Evolutionary conservation across 2,888 invertebrate species (phyloP).

Genomic region (Alentia gelatinosa): DNA sequence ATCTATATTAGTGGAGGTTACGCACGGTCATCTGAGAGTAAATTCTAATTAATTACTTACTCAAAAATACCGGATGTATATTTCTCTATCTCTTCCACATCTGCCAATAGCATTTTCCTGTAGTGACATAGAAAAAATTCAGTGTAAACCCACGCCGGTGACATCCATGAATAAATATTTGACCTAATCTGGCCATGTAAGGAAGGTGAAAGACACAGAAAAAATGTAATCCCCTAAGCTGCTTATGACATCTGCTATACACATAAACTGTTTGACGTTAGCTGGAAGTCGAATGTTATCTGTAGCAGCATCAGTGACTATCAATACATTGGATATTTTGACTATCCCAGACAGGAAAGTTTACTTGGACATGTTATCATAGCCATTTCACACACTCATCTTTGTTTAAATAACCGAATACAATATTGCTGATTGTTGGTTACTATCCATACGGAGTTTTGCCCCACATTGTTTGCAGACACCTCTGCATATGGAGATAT

Average conservation of each 20-base stretch:
- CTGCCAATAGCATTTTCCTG: neutral
- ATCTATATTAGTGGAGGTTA: neutral
- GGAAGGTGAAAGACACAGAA: neutral
- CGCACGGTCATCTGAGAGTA: neutral
- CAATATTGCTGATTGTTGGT: too few species aligned
- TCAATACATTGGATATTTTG: neutral
- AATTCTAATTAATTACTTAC: slow-evolving; percentile 29
- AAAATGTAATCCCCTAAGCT: neutral
- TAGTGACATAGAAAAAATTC: too few species aligned
- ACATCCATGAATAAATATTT: neutral
- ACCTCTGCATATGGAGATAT: neutral
- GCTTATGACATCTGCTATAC: neutral
- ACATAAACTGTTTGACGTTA: neutral
- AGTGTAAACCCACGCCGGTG: neutral
- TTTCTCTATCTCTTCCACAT: neutral
- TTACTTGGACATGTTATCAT: neutral
- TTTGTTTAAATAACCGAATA: too few species aligned
- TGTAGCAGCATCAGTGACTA: neutral
- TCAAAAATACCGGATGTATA: slow-evolving; percentile 33
- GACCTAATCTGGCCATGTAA: neutral
- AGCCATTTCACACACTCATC: too few species aligned
- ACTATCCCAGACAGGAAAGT: neutral
- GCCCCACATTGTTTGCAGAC: neutral
- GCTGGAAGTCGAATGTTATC: neutral
- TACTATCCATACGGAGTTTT: too few species aligned